Evolutionary conservation across 35 echinoderm and acorn worm species (phyloP).

Genomic region (Heliocidaris tuberculata): DNA sequence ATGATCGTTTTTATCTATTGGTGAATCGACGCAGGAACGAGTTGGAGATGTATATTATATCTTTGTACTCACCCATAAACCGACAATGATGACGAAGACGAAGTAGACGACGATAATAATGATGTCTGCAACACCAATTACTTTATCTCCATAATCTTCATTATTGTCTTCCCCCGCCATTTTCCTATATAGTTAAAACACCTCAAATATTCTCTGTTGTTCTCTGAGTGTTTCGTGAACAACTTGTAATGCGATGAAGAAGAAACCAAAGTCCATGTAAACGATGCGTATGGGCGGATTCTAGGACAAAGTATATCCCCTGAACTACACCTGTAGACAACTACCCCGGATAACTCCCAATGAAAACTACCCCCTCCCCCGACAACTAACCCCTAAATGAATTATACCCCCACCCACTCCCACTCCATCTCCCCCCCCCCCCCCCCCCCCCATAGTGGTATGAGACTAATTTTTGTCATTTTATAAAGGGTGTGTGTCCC

Average conservation of each 20-base stretch:
- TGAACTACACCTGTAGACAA: no score
- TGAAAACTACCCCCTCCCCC: no score
- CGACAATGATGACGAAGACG: not conserved
- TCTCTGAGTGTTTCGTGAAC: not conserved
- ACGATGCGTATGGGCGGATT: not conserved
- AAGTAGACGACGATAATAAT: not conserved
- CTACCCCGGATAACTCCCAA: no score
- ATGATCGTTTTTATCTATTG: not conserved
- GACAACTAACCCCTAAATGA: no score
- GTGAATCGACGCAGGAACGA: not conserved
- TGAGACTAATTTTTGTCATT: no score
- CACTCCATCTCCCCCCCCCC: no score
- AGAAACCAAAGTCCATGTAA: not conserved
- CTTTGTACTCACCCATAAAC: not conserved
- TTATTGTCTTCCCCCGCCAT: not conserved
- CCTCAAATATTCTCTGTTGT: not conserved
- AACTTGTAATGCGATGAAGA: not conserved
- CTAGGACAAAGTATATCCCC: no score
- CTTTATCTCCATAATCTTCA: not conserved
- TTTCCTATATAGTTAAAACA: not conserved
- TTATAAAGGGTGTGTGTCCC: no score
- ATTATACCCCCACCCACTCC: no score
- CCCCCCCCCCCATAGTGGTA: no score
- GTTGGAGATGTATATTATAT: not conserved
- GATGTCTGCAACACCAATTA: not conserved